A percentile compares a stretch with the other conserved stretches of the same genome.
These are phyloP conservation scores for Falcaria lacertinaria DNA, from an alignment of 2,888 invertebrate species.

Conservation along the genomic window DNA sequence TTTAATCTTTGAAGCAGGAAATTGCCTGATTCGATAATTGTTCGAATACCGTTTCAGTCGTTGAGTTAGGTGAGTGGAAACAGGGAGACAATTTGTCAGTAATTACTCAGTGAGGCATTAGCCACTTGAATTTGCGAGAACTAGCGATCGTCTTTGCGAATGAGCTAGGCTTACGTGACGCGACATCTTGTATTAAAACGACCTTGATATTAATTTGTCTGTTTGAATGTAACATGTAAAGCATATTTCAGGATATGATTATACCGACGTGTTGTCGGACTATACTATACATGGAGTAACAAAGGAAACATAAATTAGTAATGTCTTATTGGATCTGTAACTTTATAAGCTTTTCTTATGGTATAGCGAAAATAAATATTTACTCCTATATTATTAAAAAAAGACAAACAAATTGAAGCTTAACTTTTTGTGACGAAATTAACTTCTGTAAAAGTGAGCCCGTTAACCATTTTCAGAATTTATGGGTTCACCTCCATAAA, in stretches of 20 bases:
- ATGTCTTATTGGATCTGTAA: no score
- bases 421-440: no score
- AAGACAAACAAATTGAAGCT: neutral
- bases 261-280: no score
- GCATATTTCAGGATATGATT: no score
- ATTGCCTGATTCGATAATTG: constrained; percentile 70
- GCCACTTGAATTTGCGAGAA: constrained; percentile 34
- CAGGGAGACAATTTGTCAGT: constrained; percentile 33
- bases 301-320: no score
- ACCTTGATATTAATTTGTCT: no score
- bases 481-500: neutral
- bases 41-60: constrained; percentile 33
- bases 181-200: neutral
- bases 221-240: no score
- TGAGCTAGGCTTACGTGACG: neutral
- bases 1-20: constrained; percentile 43
- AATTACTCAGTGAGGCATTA: constrained; percentile 35
- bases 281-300: no score
- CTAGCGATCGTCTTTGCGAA: constrained; percentile 10
- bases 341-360: no score
- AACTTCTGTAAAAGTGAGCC: no score
- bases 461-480: neutral
- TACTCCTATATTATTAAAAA: no score
- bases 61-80: constrained; percentile 16
- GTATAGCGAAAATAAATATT: no score